Conservation (phyloP, 2,888 invertebrate genomes). For the Drosophila atroscutellata region DNA sequence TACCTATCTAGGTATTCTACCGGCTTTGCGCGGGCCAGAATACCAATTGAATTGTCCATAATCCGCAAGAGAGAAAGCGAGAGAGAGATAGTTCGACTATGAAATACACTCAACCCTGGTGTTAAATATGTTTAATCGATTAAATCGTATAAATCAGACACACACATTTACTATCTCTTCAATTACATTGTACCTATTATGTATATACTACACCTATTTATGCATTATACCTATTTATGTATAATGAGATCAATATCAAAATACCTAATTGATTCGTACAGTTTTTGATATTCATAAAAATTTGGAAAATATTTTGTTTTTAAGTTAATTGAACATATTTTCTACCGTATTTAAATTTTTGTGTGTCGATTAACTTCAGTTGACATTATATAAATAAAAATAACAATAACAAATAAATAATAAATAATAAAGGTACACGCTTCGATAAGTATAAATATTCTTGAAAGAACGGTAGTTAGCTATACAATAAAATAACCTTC, state of each 20-base stretch:
- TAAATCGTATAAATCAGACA: not conserved
- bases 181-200: too few relatives aligned
- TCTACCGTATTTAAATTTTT: too few relatives aligned
- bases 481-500: not conserved
- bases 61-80: not conserved
- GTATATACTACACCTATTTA: too few relatives aligned
- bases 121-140: not conserved
- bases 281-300: too few relatives aligned
- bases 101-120: not conserved
- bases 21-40: not conserved
- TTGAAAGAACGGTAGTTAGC: not conserved
- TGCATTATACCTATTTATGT: not conserved
- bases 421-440: not conserved
- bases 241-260: too few relatives aligned
- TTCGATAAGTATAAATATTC: too few relatives aligned
- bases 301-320: too few relatives aligned
- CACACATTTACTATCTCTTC: not conserved
- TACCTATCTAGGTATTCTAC: not conserved
- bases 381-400: too few relatives aligned
- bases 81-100: not conserved
- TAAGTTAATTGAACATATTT: too few relatives aligned
- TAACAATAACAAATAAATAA: too few relatives aligned
- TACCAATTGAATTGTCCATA: not conserved
- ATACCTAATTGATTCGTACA: too few relatives aligned
- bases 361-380: too few relatives aligned